Percentiles rank a stretch among this genome's conserved stretches.
Conservation (phyloP, 1,140 invertebrate genomes). For the Bicyclus anynana region DNA sequence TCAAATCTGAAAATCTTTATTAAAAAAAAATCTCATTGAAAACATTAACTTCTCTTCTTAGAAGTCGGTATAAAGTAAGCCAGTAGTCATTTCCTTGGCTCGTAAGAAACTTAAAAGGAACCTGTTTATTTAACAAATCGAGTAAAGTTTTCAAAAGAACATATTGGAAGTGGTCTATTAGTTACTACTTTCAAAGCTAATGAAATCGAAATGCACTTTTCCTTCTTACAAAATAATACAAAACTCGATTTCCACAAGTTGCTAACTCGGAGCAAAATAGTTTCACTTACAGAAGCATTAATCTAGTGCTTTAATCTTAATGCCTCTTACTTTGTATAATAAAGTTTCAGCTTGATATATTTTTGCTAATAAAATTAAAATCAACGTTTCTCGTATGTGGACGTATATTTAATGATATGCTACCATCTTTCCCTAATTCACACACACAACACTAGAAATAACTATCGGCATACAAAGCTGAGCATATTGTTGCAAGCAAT, state of each 20-base stretch:
- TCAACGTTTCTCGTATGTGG: too few relatives aligned
- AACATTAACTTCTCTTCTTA: too few relatives aligned
- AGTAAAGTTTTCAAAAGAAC: conserved; percentile 20
- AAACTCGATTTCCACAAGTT: conserved; percentile 45
- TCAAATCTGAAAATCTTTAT: too few relatives aligned
- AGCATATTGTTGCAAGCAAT: too few relatives aligned
- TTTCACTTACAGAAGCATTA: conserved; percentile 62
- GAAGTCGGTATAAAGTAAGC: too few relatives aligned
- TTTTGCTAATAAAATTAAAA: background rate
- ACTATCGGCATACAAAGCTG: too few relatives aligned
- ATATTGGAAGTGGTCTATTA: conserved; percentile 42
- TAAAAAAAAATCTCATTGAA: too few relatives aligned
- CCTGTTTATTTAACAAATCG: background rate
- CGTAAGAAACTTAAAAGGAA: background rate
- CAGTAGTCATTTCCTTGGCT: too few relatives aligned
- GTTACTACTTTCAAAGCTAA: conserved; percentile 56
- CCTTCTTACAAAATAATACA: conserved; percentile 61
- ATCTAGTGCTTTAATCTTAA: conserved; percentile 36
- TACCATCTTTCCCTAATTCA: too few relatives aligned
- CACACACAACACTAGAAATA: too few relatives aligned
- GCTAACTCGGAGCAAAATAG: conserved; percentile 48
- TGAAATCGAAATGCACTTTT: conserved; percentile 59
- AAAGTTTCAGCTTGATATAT: background rate
- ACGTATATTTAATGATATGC: too few relatives aligned
- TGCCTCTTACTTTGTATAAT: background rate